Conservation (phyloP, 1,140 invertebrate genomes). For the Matsumurasca onukii region DNA sequence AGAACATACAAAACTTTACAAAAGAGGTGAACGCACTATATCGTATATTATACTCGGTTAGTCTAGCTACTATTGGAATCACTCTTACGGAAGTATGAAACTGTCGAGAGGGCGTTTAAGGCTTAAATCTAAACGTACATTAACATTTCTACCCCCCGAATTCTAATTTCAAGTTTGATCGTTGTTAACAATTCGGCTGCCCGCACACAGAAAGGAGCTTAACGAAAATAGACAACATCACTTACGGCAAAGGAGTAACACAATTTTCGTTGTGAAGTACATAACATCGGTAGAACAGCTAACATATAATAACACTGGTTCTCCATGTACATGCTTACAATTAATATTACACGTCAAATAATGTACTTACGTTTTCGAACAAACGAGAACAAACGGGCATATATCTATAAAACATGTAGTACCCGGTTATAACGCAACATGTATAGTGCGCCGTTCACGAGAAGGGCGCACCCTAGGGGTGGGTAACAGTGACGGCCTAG, state of each 20-base stretch:
- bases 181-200: slow-evolving; percentile 12
- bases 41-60: no score
- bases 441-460: neutral
- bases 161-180: slow-evolving; percentile 9
- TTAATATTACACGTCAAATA: slow-evolving; percentile 22
- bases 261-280: slow-evolving; percentile 27
- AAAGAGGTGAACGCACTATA: no score
- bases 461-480: neutral
- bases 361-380: slow-evolving; percentile 20
- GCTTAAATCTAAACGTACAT: slow-evolving; percentile 22
- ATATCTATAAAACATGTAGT: slow-evolving; percentile 25
- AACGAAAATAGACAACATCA: slow-evolving; percentile 24
- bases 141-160: neutral
- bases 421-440: slow-evolving; percentile 12
- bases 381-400: slow-evolving; percentile 20
- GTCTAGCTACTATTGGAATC: no score
- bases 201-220: slow-evolving; percentile 4
- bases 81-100: no score
- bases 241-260: slow-evolving; percentile 13
- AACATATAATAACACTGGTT: slow-evolving; percentile 28
- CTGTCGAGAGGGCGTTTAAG: slow-evolving; percentile 7
- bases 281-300: slow-evolving; percentile 21
- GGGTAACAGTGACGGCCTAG: neutral
- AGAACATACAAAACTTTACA: no score
- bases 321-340: slow-evolving; percentile 19